These are phyloP conservation scores for Oreochromis niloticus DNA, from an alignment of 2,113 vertebrate species.

Conservation along the genomic window DNA sequence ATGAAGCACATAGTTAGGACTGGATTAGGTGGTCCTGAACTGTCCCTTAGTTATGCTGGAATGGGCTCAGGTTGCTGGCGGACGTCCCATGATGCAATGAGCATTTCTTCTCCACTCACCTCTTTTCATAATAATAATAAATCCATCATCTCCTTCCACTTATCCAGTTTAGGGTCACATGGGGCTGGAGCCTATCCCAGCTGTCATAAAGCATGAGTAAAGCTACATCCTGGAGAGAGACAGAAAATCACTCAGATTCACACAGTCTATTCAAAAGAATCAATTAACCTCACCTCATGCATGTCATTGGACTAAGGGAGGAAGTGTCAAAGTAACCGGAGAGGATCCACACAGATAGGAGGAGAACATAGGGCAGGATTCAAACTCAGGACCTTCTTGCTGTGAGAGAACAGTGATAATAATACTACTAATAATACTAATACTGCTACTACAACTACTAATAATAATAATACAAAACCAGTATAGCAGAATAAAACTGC, in stretches of 20 bases:
- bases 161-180: not conserved
- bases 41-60: not conserved
- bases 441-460: not conserved
- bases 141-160: not conserved
- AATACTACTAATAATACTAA: accelerated
- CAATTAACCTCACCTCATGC: accelerated
- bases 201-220: accelerated
- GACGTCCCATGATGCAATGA: not conserved
- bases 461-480: not conserved
- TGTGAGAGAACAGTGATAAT: not conserved
- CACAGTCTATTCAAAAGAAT: not conserved
- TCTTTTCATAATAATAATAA: not conserved
- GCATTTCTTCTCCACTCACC: not conserved
- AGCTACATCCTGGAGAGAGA: not conserved
- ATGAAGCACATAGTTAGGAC: not conserved
- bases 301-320: not conserved
- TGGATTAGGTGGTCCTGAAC: not conserved
- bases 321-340: not conserved
- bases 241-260: not conserved
- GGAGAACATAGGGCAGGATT: not conserved
- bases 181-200: not conserved
- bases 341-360: accelerated
- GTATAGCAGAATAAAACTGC: not conserved
- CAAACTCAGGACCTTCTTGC: not conserved
- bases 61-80: accelerated